Percentiles rank a stretch among this genome's conserved stretches.
Conservation (phyloP, 2,113 vertebrate species). For the Albula glossodonta region DNA sequence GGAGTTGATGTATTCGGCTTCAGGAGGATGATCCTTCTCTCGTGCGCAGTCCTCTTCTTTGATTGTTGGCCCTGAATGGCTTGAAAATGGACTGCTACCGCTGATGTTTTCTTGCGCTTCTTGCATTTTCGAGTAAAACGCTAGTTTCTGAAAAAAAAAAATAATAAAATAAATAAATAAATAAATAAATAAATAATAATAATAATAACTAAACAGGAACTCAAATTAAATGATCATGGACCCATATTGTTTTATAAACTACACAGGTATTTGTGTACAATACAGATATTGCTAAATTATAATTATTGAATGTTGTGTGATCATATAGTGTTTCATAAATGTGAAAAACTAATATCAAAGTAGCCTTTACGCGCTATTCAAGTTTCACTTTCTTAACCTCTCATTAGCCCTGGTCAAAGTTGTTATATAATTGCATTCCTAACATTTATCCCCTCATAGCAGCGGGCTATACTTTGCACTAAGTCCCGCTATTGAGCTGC, state of each 20-base stretch:
- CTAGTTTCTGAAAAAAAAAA: conserved; percentile 77
- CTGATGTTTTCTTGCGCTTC: conserved; percentile 80
- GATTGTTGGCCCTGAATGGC: conserved; percentile 72
- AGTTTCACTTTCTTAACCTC: conserved; percentile 20
- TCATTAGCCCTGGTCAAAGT: conserved; percentile 6
- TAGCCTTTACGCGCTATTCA: not conserved
- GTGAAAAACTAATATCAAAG: not conserved
- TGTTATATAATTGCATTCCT: conserved; percentile 16
- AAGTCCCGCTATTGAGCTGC: not conserved
- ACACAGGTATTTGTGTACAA: not conserved
- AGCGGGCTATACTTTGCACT: not conserved
- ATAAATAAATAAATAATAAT: not conserved
- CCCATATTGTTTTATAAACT: not conserved
- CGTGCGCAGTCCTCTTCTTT: conserved; percentile 87
- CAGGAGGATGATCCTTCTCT: conserved; percentile 90
- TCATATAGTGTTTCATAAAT: not conserved
- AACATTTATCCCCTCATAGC: not conserved
- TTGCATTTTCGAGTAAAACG: conserved; percentile 97
- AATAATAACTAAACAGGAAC: not conserved
- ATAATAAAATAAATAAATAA: conserved; percentile 9
- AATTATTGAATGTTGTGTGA: not conserved
- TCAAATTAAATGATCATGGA: not conserved
- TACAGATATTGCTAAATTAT: not conserved
- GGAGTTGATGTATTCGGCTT: conserved; percentile 93
- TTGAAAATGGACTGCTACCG: conserved; percentile 74